Conservation (phyloP, 2,888 invertebrate genomes). For the Ichneumoninae sp. region DNA sequence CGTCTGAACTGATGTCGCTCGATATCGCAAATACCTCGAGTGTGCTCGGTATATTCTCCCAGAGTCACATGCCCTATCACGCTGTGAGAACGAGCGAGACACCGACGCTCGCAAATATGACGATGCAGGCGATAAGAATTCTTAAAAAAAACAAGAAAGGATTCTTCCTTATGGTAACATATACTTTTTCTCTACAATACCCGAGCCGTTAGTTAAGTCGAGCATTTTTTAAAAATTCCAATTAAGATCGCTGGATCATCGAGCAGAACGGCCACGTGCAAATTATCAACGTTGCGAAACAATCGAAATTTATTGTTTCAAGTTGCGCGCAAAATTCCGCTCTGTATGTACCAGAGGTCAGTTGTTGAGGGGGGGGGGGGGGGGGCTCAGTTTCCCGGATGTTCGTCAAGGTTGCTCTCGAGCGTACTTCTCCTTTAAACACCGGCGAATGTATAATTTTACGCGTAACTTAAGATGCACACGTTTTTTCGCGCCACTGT, state of each 20-base stretch:
- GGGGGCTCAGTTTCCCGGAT: constrained; percentile 69
- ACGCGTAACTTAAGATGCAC: constrained; percentile 70
- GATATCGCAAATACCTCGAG: constrained; percentile 84
- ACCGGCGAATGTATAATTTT: constrained; percentile 52
- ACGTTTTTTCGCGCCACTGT: constrained; percentile 30
- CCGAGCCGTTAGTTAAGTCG: neutral
- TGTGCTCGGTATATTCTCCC: constrained; percentile 86
- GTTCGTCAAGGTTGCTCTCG: constrained; percentile 69
- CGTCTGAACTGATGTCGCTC: constrained; percentile 83
- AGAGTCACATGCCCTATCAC: constrained; percentile 87
- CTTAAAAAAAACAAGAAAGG: constrained; percentile 85
- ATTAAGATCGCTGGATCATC: neutral
- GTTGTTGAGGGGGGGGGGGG: constrained; percentile 24
- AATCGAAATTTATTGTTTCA: constrained; percentile 24
- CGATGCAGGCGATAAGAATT: constrained; percentile 86
- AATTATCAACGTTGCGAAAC: neutral
- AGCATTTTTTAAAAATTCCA: constrained; percentile 5
- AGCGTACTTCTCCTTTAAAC: constrained; percentile 66
- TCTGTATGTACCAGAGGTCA: constrained; percentile 1
- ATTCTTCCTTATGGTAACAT: constrained; percentile 86
- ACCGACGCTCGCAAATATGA: constrained; percentile 87
- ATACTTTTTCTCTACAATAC: neutral
- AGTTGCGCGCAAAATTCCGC: constrained; percentile 25
- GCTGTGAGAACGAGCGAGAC: constrained; percentile 84
- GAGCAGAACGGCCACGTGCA: neutral